Evolutionary conservation across 2,888 invertebrate genomes (phyloP).

Genomic region (Diarsia mendica): DNA sequence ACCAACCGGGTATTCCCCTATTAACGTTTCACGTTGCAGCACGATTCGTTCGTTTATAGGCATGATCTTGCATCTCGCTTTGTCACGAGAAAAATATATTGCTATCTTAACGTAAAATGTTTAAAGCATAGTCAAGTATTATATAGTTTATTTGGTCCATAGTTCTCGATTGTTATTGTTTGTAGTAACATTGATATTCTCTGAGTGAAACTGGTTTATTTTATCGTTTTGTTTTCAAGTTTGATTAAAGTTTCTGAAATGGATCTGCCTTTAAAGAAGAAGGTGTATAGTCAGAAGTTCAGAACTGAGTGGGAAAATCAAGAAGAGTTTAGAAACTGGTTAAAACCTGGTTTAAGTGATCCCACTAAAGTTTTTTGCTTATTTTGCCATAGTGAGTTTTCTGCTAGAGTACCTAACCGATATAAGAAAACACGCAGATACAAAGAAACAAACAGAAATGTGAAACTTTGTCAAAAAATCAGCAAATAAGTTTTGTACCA

Average conservation of each 20-base stretch:
- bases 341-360: slow-evolving; percentile 16
- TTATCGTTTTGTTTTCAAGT: background rate
- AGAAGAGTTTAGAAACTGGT: slow-evolving; percentile 6
- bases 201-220: background rate
- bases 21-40: background rate
- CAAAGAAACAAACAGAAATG: slow-evolving; percentile 9
- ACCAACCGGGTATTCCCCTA: background rate
- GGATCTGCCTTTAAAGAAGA: background rate
- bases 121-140: background rate
- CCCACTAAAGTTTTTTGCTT: slow-evolving; percentile 13
- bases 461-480: background rate
- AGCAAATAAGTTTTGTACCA: background rate
- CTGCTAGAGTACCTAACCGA: background rate
- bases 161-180: too few relatives aligned
- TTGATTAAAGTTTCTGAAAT: background rate
- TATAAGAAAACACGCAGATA: slow-evolving; percentile 20
- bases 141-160: too few relatives aligned
- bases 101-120: background rate
- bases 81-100: background rate
- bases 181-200: background rate
- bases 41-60: background rate
- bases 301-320: slow-evolving; percentile 11
- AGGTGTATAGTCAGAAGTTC: background rate
- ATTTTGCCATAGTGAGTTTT: slow-evolving; percentile 13
- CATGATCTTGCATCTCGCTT: background rate